Evolutionary conservation across 2,888 invertebrate genomes (phyloP).

Genomic region (Epistrophe grossulariae): DNA sequence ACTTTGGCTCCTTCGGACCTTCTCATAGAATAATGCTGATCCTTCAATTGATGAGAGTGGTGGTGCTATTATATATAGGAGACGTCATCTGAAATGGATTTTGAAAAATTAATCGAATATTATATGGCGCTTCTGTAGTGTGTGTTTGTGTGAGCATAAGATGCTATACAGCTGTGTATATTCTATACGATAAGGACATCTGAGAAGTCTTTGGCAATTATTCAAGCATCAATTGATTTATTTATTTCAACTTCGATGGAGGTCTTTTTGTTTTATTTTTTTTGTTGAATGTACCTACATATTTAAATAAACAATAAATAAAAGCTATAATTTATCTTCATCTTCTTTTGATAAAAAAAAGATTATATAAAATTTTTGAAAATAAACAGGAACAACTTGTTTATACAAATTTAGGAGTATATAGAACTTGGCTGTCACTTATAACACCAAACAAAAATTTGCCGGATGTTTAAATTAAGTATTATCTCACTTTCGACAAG

Average conservation of each 20-base stretch:
- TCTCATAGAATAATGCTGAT: conserved; percentile 16
- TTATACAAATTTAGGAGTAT: no score
- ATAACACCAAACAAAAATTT: no score
- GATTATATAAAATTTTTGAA: not conserved
- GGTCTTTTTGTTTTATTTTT: not conserved
- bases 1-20: conserved; percentile 33
- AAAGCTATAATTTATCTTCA: not conserved
- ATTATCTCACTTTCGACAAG: no score
- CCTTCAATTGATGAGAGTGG: conserved; percentile 52
- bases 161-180: conserved; percentile 14
- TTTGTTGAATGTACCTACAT: no score
- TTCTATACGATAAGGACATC: conserved; percentile 55
- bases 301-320: not conserved
- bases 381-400: no score
- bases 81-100: not conserved
- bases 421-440: no score
- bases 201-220: conserved; percentile 54
- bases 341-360: not conserved
- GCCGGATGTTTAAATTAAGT: no score
- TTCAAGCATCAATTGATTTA: conserved; percentile 41
- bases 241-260: conserved; percentile 15
- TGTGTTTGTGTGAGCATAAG: conserved; percentile 26
- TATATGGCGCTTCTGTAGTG: conserved; percentile 71
- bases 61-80: conserved; percentile 13
- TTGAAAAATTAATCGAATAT: conserved; percentile 57